Percentiles rank a stretch among this genome's conserved stretches.
These are phyloP conservation scores for Phlogophora meticulosa DNA, from an alignment of 2,888 invertebrate species.

Conservation along the genomic window DNA sequence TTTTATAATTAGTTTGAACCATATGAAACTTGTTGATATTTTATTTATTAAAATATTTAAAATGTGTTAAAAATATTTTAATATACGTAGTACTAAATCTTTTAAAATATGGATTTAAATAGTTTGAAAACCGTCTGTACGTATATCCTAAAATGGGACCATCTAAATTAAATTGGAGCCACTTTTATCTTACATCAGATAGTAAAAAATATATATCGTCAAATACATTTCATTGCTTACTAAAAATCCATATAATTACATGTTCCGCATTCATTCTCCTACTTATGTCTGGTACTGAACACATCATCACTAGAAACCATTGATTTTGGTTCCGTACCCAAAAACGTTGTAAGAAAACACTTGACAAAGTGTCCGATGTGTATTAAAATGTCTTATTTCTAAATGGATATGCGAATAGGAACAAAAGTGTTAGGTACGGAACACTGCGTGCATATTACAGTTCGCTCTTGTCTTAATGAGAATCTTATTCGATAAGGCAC, in stretches of 20 bases:
- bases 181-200: constrained; percentile 12
- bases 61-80: no score
- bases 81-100: not conserved
- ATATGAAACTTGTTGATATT: not conserved
- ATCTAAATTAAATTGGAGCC: no score
- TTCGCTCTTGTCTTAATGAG: constrained; percentile 52
- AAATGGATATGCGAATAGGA: constrained; percentile 66
- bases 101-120: not conserved
- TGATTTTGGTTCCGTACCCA: constrained; percentile 54
- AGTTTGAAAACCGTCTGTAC: not conserved
- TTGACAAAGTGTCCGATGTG: constrained; percentile 28
- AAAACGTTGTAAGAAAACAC: constrained; percentile 44
- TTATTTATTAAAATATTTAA: not conserved
- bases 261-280: constrained; percentile 39
- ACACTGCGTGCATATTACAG: constrained; percentile 30
- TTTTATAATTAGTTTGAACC: not conserved
- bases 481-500: constrained; percentile 61
- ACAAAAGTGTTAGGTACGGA: constrained; percentile 58
- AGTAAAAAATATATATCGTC: constrained; percentile 20
- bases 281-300: constrained; percentile 59
- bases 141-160: no score
- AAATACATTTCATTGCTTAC: constrained; percentile 20
- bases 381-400: constrained; percentile 58
- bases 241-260: constrained; percentile 30
- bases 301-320: constrained; percentile 64